Percentiles rank a stretch among this genome's conserved stretches.
Conservation (phyloP, 2,113 vertebrate genomes). For the Lipophrys pholis region DNA sequence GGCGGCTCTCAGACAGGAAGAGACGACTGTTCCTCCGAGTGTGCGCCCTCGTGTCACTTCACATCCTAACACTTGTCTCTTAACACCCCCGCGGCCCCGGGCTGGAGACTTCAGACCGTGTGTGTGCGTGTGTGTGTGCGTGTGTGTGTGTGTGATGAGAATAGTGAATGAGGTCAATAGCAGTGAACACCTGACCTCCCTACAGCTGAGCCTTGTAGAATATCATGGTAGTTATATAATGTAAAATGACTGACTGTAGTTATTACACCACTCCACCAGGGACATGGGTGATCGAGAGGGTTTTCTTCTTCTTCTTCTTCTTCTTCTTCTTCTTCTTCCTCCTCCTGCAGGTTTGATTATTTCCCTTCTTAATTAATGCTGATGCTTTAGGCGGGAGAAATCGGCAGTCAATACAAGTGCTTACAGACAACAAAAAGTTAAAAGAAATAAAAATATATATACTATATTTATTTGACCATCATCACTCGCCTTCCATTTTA, state of each 20-base stretch:
- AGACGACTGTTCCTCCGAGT: slow-evolving; percentile 11
- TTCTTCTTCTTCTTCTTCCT: too few relatives aligned
- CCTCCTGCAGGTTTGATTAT: not conserved
- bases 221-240: slow-evolving; percentile 39
- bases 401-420: not conserved
- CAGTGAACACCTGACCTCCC: slow-evolving; percentile 56
- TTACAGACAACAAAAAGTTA: not conserved
- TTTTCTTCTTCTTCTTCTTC: too few relatives aligned
- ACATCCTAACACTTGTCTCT: slow-evolving; percentile 34
- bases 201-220: slow-evolving; percentile 42
- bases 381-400: slow-evolving; percentile 2
- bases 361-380: slow-evolving; percentile 13
- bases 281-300: not conserved
- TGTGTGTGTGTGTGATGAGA: slow-evolving; percentile 22
- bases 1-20: slow-evolving; percentile 4
- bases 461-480: too few relatives aligned
- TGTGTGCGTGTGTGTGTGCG: slow-evolving; percentile 23
- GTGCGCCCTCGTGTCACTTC: slow-evolving; percentile 35
- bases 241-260: slow-evolving; percentile 35
- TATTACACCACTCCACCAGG: slow-evolving; percentile 36
- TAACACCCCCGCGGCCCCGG: slow-evolving; percentile 19
- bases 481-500: too few relatives aligned
- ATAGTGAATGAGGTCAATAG: slow-evolving; percentile 53
- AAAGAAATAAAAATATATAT: not conserved
- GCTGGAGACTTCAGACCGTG: slow-evolving; percentile 40